phyloP scores from a whole-genome alignment of 2,888 invertebrate species.

The Julus scanicus region DNA sequence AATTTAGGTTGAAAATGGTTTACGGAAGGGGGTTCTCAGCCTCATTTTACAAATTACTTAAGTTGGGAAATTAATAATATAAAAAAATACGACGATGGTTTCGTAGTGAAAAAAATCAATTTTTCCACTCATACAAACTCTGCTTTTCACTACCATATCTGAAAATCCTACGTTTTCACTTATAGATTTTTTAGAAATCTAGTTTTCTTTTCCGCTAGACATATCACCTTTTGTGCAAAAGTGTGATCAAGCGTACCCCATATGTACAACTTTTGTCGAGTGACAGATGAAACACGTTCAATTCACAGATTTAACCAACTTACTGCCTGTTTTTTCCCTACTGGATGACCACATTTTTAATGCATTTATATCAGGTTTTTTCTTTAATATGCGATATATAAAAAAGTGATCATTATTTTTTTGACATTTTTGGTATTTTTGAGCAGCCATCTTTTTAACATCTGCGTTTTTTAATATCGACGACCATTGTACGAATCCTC shows the following conservation, averaged over 20 bases:
- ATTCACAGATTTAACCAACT: not conserved
- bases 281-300: constrained; percentile 18
- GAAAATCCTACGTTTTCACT: not conserved
- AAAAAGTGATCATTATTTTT: not conserved
- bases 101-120: not conserved
- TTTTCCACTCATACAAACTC: too few species aligned
- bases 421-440: not conserved
- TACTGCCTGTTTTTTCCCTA: not conserved
- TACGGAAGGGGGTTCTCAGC: not conserved
- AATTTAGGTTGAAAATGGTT: not conserved
- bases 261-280: not conserved
- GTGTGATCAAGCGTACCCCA: not conserved
- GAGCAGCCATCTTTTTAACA: not conserved
- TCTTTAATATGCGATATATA: not conserved
- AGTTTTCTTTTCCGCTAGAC: not conserved
- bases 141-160: not conserved
- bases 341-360: not conserved
- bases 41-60: not conserved
- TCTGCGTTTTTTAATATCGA: not conserved
- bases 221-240: constrained; percentile 22
- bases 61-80: not conserved
- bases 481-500: not conserved
- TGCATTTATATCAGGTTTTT: not conserved
- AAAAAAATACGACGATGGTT: not conserved
- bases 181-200: not conserved